Conservation (phyloP, 2,113 vertebrate species). For the Microcebus griseorufus region DNA sequence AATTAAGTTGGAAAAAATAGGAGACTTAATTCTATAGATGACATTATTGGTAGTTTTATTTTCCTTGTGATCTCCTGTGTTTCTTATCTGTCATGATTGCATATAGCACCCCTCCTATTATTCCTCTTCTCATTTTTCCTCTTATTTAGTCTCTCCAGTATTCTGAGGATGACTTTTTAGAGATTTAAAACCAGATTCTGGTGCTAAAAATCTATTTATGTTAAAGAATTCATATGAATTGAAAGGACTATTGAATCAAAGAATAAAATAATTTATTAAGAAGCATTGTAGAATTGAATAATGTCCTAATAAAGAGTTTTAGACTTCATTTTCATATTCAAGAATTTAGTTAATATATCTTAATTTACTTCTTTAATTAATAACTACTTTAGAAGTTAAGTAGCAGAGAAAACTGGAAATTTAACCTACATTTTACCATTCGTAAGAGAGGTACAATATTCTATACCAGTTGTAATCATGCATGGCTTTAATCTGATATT, state of each 20-base stretch:
- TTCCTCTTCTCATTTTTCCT: constrained; percentile 18
- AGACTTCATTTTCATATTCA: constrained; percentile 36
- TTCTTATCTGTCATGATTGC: constrained; percentile 19
- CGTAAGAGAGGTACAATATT: not conserved
- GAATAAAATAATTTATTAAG: constrained; percentile 38
- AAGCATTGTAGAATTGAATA: constrained; percentile 22
- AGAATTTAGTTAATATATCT: constrained; percentile 52
- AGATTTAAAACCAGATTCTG: constrained; percentile 43
- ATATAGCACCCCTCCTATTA: not conserved
- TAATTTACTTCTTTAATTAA: constrained; percentile 50
- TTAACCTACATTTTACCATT: constrained; percentile 42
- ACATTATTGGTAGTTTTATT: constrained; percentile 13
- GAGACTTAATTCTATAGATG: not conserved
- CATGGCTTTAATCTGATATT: constrained; percentile 36
- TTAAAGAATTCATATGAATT: constrained; percentile 56
- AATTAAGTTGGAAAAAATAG: constrained; percentile 39
- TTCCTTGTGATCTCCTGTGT: not conserved
- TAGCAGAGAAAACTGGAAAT: constrained; percentile 15
- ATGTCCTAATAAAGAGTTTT: constrained; percentile 36
- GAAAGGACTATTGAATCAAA: constrained; percentile 50
- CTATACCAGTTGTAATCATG: not conserved
- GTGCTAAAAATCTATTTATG: constrained; percentile 34
- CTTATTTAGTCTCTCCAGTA: not conserved
- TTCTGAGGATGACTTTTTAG: not conserved
- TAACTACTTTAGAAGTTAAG: not conserved